Evolutionary conservation across 2,797 vertebrate species (phyloP).

Genomic region (Sebastiscus albofasciatus): DNA sequence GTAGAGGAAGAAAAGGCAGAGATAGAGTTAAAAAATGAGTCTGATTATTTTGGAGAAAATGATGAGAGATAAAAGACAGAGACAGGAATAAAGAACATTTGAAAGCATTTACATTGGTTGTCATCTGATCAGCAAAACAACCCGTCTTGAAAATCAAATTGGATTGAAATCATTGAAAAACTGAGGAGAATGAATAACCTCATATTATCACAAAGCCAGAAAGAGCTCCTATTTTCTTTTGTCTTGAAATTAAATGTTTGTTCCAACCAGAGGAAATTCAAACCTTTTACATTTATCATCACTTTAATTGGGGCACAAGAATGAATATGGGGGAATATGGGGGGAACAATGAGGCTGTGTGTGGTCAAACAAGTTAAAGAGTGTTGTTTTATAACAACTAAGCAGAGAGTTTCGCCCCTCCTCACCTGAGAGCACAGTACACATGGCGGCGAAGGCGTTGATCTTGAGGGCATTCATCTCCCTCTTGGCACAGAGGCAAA

Average conservation of each 20-base stretch:
- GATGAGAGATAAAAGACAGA: not conserved
- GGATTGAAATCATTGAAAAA: too few relatives aligned
- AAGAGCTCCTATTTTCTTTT: too few relatives aligned
- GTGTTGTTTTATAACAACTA: not conserved
- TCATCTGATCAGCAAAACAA: not conserved
- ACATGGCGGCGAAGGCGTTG: slow-evolving; percentile 87
- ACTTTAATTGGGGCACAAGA: not conserved
- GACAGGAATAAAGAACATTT: not conserved
- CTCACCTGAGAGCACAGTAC: slow-evolving; percentile 87
- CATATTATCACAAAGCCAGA: too few relatives aligned
- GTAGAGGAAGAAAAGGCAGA: not conserved
- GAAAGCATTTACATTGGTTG: not conserved
- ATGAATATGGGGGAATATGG: not conserved
- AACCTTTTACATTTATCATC: not conserved
- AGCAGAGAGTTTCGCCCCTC: too few relatives aligned
- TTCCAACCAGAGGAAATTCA: not conserved
- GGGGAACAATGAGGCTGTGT: not conserved
- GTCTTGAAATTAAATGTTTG: not conserved
- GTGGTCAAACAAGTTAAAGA: not conserved
- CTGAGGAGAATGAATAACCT: too few relatives aligned
- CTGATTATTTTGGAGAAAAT: not conserved
- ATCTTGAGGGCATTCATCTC: slow-evolving; percentile 88
- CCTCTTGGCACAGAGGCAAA: slow-evolving; percentile 83
- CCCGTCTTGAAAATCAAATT: not conserved
- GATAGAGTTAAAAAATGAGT: not conserved